phyloP scores from a whole-genome alignment of 2,888 invertebrate genomes.

The Acrocyrtus sp. region DNA sequence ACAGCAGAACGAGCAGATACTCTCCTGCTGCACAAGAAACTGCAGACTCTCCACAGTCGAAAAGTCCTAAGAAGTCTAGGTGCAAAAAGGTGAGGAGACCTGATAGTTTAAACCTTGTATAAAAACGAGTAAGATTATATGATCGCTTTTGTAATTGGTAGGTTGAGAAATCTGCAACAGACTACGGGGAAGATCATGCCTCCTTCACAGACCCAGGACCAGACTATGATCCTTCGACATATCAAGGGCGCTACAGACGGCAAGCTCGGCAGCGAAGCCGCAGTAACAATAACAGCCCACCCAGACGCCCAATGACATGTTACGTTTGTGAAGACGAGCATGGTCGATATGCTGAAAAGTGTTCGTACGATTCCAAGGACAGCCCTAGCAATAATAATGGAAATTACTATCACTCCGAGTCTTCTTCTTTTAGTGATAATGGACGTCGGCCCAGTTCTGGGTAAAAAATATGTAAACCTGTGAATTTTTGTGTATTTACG shows the following conservation, averaged over 20 bases:
- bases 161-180: slow-evolving; percentile 64
- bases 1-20: slow-evolving; percentile 42
- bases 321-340: slow-evolving; percentile 72
- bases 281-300: slow-evolving; percentile 21
- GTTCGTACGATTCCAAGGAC: slow-evolving; percentile 75
- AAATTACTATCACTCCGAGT: slow-evolving; percentile 63
- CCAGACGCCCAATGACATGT: slow-evolving; percentile 64
- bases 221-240: slow-evolving; percentile 61
- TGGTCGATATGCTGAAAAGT: slow-evolving; percentile 71
- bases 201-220: slow-evolving; percentile 57
- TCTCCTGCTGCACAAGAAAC: slow-evolving; percentile 58
- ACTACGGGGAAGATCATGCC: slow-evolving; percentile 57
- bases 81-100: slow-evolving; percentile 64
- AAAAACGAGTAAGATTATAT: not conserved
- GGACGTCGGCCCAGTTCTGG: slow-evolving; percentile 54
- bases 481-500: too few relatives aligned
- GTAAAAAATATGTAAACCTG: slow-evolving; percentile 38
- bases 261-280: slow-evolving; percentile 68
- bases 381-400: slow-evolving; percentile 68
- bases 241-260: slow-evolving; percentile 64
- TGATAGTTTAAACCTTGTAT: not conserved
- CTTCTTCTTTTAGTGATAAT: slow-evolving; percentile 60
- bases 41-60: slow-evolving; percentile 54
- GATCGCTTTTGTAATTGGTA: slow-evolving; percentile 31
- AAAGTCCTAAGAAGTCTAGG: slow-evolving; percentile 61